A percentile compares a stretch with the other conserved stretches of the same genome.
phyloP scores from a whole-genome alignment of 2,113 vertebrate species.

The Dasypus novemcinctus region DNA sequence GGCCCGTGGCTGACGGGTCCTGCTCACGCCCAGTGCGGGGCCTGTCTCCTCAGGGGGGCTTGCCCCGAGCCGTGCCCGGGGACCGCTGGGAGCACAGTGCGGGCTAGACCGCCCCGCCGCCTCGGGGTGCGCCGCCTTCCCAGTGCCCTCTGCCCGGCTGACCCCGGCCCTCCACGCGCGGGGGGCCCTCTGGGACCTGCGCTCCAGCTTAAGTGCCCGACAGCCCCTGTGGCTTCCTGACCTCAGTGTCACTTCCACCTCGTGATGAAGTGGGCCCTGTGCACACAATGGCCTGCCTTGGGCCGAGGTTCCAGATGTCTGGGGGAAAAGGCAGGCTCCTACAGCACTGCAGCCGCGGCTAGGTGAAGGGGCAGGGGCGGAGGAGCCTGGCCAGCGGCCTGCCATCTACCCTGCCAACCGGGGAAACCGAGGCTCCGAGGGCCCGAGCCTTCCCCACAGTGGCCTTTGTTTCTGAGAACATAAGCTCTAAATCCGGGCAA shows the following conservation, averaged over 20 bases:
- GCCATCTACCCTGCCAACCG: rapidly evolving
- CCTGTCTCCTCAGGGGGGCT: not conserved
- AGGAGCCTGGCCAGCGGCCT: not conserved
- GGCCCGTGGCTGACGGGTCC: not conserved
- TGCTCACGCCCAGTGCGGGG: not conserved
- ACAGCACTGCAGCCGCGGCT: not conserved
- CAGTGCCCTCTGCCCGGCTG: not conserved
- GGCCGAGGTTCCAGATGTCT: slow-evolving; percentile 1
- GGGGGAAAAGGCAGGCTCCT: slow-evolving; percentile 10
- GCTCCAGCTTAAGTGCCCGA: not conserved
- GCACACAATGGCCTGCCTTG: slow-evolving; percentile 35
- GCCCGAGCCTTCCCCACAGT: not conserved
- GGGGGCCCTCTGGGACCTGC: not conserved
- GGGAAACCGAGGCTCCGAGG: not conserved
- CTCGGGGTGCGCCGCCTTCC: too few species aligned
- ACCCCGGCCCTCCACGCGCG: not conserved
- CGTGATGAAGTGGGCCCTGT: not conserved
- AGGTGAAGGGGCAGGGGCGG: not conserved
- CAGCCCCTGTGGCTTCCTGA: not conserved
- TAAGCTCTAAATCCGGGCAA: not conserved
- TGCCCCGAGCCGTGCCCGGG: not conserved
- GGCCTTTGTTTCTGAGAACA: not conserved
- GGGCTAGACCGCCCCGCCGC: too few species aligned
- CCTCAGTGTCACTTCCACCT: not conserved
- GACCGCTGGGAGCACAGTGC: not conserved